Base-by-base conservation (phyloP, 1,140 invertebrate genomes). In the Luehdorfia chinensis region DNA sequence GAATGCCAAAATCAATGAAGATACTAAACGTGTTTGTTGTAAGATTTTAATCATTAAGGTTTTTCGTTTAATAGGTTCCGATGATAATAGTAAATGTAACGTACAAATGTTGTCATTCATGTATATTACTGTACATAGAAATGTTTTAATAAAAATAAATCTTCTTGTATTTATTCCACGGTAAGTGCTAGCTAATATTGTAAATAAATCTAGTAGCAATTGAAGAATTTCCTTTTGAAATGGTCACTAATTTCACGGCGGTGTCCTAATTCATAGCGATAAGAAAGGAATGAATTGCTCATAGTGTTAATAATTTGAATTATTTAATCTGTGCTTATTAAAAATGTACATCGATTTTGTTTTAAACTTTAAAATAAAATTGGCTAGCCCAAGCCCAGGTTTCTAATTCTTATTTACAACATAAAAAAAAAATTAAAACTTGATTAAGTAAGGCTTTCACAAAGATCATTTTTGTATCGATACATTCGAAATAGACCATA, bases 81-180 rank as follows among this genome's bases (percentile, higher is more conserved):
- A 48, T 32, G 6, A 52, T 62, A 52, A 36, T 61, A 34, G 14
- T 68, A 58, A 60, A 68, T 67, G 59, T 76, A 69, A 76, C 78
- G 78, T 83, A 83, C 78, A 83, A 83, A 70, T 69, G 67, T 60
- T 67, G 67, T 77, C 63, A 75, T 72, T 75, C 60, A 43, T 81
- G 77, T 81, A 78, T 60, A 76, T 72, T 70, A 55, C 63, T 78
- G 77, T 81, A 79, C 50, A 81, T 73, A 81, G 61, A 59, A 74
- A 70, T 60, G 55, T 72, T 67, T 73, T 69, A 66, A 52, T 49
- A 50, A 65, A n/a, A 55, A 21, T 18, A 53, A 58, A 37, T 63
- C 55, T 59, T 61, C 61, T 54, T 74, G 69, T 78, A 81, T 72
- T 80, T 75, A 77, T 77, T 77, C 59, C 45, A 55, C 63, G 60